Evolutionary conservation across 2,797 vertebrate species (phyloP).

Genomic region (Dermochelys coriacea): DNA sequence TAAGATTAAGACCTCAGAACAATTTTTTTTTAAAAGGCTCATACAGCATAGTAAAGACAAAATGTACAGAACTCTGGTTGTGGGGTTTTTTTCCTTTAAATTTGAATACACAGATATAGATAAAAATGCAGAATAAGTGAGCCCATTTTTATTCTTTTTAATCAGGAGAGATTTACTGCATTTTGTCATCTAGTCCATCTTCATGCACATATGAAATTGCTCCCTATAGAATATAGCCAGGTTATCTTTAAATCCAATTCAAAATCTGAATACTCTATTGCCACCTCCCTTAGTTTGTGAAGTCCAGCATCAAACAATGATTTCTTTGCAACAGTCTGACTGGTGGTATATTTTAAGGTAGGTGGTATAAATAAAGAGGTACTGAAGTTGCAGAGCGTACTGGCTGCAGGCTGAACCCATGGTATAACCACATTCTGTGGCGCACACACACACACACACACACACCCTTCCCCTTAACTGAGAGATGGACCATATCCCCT

Average conservation of each 20-base stretch:
- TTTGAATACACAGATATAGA: neutral
- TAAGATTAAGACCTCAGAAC: neutral
- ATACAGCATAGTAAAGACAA: neutral
- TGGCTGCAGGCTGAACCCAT: neutral
- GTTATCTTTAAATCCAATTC: neutral
- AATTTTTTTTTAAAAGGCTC: neutral
- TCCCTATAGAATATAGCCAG: neutral
- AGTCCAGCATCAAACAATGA: neutral
- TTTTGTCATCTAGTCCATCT: neutral
- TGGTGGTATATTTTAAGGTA: neutral
- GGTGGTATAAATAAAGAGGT: neutral
- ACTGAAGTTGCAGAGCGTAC: neutral
- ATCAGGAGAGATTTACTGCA: neutral
- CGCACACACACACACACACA: too few species aligned
- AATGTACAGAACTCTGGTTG: neutral
- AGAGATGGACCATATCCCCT: neutral
- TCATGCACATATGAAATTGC: neutral
- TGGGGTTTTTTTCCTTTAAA: neutral
- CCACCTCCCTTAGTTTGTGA: neutral
- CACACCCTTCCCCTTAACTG: neutral
- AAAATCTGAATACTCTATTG: neutral
- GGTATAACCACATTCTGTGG: neutral
- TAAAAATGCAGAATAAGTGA: neutral
- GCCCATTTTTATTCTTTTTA: neutral
- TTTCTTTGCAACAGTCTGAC: neutral